A percentile compares a stretch with the other conserved stretches of the same genome.
phyloP scores from a whole-genome alignment of 2,113 vertebrate genomes.

The Columba janthina region DNA sequence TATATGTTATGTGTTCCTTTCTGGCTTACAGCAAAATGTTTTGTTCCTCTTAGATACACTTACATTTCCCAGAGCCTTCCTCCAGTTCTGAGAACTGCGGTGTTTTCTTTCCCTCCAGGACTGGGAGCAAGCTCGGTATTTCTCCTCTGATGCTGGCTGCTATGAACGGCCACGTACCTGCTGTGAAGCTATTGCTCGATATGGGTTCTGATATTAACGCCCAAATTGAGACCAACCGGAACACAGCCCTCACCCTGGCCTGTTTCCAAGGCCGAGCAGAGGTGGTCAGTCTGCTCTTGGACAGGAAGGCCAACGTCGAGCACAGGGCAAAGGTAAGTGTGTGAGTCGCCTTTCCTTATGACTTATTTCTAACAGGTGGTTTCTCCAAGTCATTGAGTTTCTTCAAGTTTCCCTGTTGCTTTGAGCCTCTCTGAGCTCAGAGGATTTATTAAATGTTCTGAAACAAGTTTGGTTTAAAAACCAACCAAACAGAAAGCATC shows the following conservation, averaged over 20 bases:
- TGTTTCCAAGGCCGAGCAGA: slow-evolving; percentile 98
- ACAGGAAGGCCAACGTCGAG: slow-evolving; percentile 98
- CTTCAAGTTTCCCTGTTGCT: background rate
- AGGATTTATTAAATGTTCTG: background rate
- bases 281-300: slow-evolving; percentile 95
- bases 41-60: background rate
- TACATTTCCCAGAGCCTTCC: background rate
- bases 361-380: background rate
- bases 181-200: slow-evolving; percentile 94
- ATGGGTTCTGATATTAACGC: slow-evolving; percentile 99
- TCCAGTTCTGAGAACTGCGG: background rate
- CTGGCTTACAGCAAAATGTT: background rate
- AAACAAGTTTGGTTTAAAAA: background rate
- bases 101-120: slow-evolving; percentile 76
- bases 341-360: background rate
- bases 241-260: slow-evolving; percentile 95
- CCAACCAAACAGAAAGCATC: background rate
- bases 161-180: slow-evolving; percentile 97
- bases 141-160: slow-evolving; percentile 98
- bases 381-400: background rate
- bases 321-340: slow-evolving; percentile 93
- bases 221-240: slow-evolving; percentile 98
- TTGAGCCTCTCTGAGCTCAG: background rate
- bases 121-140: slow-evolving; percentile 97
- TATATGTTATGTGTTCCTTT: background rate